Conservation (phyloP, 2,888 invertebrate genomes). For the Hanleya hanleyi region DNA sequence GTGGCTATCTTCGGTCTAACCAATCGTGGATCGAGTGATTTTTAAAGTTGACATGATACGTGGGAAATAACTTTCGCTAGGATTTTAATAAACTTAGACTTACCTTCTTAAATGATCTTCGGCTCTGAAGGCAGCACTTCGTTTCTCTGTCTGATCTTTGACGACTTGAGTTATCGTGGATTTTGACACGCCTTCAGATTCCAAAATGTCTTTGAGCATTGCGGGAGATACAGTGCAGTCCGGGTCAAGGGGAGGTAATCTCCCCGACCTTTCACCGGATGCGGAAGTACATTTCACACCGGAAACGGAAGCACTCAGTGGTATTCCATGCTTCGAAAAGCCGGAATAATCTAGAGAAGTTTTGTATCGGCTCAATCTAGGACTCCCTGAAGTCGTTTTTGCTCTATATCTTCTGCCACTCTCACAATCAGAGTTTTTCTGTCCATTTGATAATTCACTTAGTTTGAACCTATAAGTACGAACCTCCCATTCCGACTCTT, state of each 20-base stretch:
- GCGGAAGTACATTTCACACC: not conserved
- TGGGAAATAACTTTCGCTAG: too few species aligned
- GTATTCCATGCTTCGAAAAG: too few species aligned
- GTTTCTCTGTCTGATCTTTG: not conserved
- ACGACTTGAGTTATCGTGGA: conserved; percentile 5
- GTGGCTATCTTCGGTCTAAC: too few species aligned
- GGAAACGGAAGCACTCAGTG: not conserved
- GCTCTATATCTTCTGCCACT: not conserved
- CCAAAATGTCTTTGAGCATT: conserved; percentile 45
- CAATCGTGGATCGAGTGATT: too few species aligned
- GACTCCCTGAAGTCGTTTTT: not conserved
- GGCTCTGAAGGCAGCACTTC: not conserved
- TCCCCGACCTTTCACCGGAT: too few species aligned
- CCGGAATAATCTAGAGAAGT: not conserved
- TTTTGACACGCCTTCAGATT: conserved; percentile 41
- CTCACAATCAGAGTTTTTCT: not conserved
- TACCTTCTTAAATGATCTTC: not conserved
- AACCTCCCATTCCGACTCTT: not conserved
- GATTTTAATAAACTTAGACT: too few species aligned
- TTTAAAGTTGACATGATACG: too few species aligned
- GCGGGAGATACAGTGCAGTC: conserved; percentile 25
- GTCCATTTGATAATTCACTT: not conserved
- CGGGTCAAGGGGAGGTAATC: conserved; percentile 7
- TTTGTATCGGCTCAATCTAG: not conserved
- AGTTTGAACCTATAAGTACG: not conserved